Evolutionary conservation across 1,140 invertebrate genomes (phyloP).

Genomic region (Gryllus bimaculatus): DNA sequence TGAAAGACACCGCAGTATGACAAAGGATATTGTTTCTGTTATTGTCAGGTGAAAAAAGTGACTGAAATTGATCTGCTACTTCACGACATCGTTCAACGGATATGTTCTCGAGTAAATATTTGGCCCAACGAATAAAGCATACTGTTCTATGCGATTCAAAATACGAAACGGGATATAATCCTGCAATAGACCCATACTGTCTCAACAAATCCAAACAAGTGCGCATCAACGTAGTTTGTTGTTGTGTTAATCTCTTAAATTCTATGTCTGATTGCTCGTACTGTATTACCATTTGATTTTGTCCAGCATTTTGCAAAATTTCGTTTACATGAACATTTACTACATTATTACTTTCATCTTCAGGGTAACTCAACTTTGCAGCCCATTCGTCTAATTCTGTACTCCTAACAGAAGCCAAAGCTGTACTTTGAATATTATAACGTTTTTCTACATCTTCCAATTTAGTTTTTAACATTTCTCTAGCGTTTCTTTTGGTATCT

Average conservation of each 20-base stretch:
- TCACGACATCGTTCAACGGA: slow-evolving; percentile 51
- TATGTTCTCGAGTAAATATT: slow-evolving; percentile 46
- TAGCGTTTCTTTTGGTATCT: too few relatives aligned
- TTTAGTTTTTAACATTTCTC: too few relatives aligned
- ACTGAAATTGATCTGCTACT: slow-evolving; percentile 50
- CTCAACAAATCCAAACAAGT: slow-evolving; percentile 63
- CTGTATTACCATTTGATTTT: slow-evolving; percentile 62
- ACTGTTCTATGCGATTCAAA: slow-evolving; percentile 53
- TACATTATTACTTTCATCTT: slow-evolving; percentile 36
- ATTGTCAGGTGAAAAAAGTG: slow-evolving; percentile 40
- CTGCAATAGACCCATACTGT: slow-evolving; percentile 67
- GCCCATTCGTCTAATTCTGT: slow-evolving; percentile 61
- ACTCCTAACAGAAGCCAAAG: slow-evolving; percentile 52
- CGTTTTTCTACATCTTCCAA: not conserved
- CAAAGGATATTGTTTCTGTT: slow-evolving; percentile 36
- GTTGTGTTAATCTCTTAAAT: slow-evolving; percentile 51
- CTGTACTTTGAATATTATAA: slow-evolving; percentile 24
- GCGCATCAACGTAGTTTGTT: slow-evolving; percentile 54
- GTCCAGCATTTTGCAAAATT: slow-evolving; percentile 75
- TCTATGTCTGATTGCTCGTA: slow-evolving; percentile 72
- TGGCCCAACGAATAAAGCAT: slow-evolving; percentile 51
- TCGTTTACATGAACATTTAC: slow-evolving; percentile 75
- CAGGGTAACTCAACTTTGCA: slow-evolving; percentile 48
- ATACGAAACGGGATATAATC: slow-evolving; percentile 54
- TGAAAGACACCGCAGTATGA: slow-evolving; percentile 48